Evolutionary conservation across 2,888 invertebrate species (phyloP), one percentile per base, ranked within the genome.

Genomic region (Leucania comma): DNA sequence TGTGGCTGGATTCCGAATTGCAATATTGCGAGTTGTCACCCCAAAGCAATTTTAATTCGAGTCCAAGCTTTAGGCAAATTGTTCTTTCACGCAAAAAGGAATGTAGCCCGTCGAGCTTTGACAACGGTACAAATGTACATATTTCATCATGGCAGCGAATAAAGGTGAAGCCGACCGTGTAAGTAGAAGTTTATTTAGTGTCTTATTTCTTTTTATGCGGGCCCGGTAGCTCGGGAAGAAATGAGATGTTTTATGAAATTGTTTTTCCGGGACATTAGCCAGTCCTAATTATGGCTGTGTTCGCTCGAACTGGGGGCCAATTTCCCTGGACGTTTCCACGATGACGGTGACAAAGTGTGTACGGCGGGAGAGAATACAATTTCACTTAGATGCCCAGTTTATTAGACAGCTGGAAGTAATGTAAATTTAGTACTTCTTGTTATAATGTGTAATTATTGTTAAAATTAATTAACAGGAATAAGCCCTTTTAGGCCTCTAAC

Each of bases 211-310:
- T 94, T 94, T 93, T 93, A 93, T 92, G 92, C 89, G 89, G 86
- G 77, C 87, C 86, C 75, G 85, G 88, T 85, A 86, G 74, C 86
- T 85, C 87, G 85, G 85, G 79, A 88, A 91, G 92, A 90, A 92
- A 93, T 89, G 91, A 92, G 93, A 94, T 93, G 92, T 95, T 95
- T 94, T 95, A 95, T 94, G 93, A 95, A 95, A 95, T 95, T 95
- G 94, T 95, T 95, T 96, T 96, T 95, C 94, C 93, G 91, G 89
- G 86, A 95, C 95, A 94, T 95, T 95, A 94, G 91, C 92, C 93
- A 82, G 90, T 89, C 93, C 94, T 96, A 95, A 96, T 96, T 95
- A 95, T 93, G 92, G 89, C 71, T 68, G 68, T 81, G 87, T 82
- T 86, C 89, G 88, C 89, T 91, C 90, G 91, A 90, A 91, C 89